These are phyloP conservation scores for Philaethria dido DNA, from an alignment of 2,888 invertebrate genomes.

Conservation along the genomic window DNA sequence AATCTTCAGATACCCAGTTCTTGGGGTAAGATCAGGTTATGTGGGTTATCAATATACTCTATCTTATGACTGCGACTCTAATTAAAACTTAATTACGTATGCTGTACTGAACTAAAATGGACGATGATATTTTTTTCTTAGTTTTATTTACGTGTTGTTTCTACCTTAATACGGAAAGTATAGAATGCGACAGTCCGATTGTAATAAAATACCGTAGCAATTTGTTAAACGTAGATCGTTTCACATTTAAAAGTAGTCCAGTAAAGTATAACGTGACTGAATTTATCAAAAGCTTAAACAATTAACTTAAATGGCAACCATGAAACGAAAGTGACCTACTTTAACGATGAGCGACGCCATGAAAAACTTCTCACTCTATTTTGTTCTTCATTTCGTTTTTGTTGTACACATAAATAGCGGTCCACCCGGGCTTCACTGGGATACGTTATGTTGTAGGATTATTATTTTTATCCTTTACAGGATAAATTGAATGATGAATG, in stretches of 20 bases:
- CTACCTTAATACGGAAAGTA: background rate
- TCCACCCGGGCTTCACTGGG: background rate
- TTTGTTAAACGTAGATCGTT: slow-evolving; percentile 1
- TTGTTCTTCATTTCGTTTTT: slow-evolving; percentile 9
- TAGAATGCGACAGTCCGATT: background rate
- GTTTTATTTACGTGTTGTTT: background rate
- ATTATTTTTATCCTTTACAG: background rate
- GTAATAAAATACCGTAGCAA: slow-evolving; percentile 5
- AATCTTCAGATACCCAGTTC: too few relatives aligned
- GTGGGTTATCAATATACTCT: too few relatives aligned
- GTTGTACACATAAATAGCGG: slow-evolving; percentile 1
- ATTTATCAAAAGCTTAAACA: slow-evolving; percentile 24
- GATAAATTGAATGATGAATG: slow-evolving; percentile 2
- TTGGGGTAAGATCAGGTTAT: too few relatives aligned
- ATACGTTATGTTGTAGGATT: background rate
- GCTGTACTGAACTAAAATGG: background rate
- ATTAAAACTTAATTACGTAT: too few relatives aligned
- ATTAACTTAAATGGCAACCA: slow-evolving; percentile 21
- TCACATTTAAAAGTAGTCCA: slow-evolving; percentile 10
- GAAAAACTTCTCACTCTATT: slow-evolving; percentile 15
- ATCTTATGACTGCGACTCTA: too few relatives aligned
- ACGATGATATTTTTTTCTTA: background rate
- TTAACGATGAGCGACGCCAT: slow-evolving; percentile 15
- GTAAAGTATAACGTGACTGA: slow-evolving; percentile 17
- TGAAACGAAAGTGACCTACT: slow-evolving; percentile 28